Percentiles rank a stretch among this genome's conserved stretches.
Conservation (phyloP, 2,888 invertebrate species). For the Cerceris ruficornis region DNA sequence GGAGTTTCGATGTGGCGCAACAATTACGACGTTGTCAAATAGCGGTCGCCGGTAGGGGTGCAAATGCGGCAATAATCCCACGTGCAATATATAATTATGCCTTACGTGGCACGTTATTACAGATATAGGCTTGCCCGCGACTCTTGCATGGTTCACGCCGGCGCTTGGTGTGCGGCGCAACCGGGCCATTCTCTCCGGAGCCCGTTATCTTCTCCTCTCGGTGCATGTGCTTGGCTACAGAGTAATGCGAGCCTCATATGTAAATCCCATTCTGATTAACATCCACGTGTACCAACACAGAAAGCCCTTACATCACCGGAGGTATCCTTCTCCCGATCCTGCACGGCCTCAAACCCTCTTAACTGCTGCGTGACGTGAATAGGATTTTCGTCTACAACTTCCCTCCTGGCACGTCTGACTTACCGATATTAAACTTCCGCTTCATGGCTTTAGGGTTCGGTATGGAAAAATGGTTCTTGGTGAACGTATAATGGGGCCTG, state of each 20-base stretch:
- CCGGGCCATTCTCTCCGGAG: conserved; percentile 63
- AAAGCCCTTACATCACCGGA: conserved; percentile 56
- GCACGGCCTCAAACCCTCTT: conserved; percentile 49
- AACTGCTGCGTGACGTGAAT: conserved; percentile 43
- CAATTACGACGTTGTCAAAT: conserved; percentile 50
- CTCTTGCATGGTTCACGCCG: conserved; percentile 48
- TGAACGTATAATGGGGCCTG: too few relatives aligned
- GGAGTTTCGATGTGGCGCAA: not conserved
- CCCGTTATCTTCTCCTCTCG: conserved; percentile 75
- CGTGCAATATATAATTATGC: conserved; percentile 68
- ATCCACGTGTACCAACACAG: conserved; percentile 68
- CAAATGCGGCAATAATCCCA: conserved; percentile 64
- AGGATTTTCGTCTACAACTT: conserved; percentile 24
- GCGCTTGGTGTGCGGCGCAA: conserved; percentile 10
- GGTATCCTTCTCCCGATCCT: conserved; percentile 48
- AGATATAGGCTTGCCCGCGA: conserved; percentile 59
- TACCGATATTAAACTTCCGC: conserved; percentile 38
- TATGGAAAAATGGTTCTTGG: too few relatives aligned
- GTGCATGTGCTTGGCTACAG: conserved; percentile 72
- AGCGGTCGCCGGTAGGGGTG: conserved; percentile 61
- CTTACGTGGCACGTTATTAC: conserved; percentile 70
- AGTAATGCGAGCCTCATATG: conserved; percentile 75
- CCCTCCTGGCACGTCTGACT: conserved; percentile 19
- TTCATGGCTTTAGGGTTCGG: conserved; percentile 3
- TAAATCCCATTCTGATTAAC: conserved; percentile 80